Base-by-base conservation (phyloP, 2,113 vertebrate species). In the Apodemus sylvaticus region DNA sequence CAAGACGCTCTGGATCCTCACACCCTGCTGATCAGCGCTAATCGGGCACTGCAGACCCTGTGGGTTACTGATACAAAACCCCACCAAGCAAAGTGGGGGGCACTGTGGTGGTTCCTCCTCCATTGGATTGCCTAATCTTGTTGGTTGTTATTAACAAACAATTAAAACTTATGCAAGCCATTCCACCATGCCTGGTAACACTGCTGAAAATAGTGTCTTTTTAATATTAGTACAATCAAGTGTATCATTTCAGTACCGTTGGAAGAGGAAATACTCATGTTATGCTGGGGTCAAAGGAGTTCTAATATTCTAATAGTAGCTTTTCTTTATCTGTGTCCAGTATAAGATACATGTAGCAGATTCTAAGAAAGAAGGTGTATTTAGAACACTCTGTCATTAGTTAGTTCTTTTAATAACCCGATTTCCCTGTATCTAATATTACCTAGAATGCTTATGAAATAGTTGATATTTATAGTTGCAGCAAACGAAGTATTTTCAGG, bases 351-450 rank as follows among this genome's bases (percentile, higher is more conserved):
- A 73, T 53, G 48, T 3, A 78, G 73, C 55, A 31, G 19, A 60
- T 45, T 76, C 81, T 76, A 89, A 60, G 51, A 91, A 96, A 96
- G 45, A 90, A 77, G 39, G 3, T 13, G 39, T 36, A 87, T 78
- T 96, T 95, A 95, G 89, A 93, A 90, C 64, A 26, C 8, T 29
- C 26, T 73, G 91, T 85, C 34, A 70, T 64, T 87, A 81, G 92
- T 82, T 90, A 31, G 34, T 74, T 97, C 86, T 93, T 96, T 92
- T 82, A 94, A 96, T 97, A 94, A 58, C 22, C 51, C 73, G n/a
- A n/a, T 60, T 96, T 97, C 36, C 81, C 78, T 68, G 78, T 93
- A 55, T 58, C 87, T 96, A 94, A 94, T 92, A 71, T 89, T 89
- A 93, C 82, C 89, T 10, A 48, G 78, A 96, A 96, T 68, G 79